Base-by-base conservation (phyloP, 1,140 invertebrate genomes). In the Agrilus planipennis region DNA sequence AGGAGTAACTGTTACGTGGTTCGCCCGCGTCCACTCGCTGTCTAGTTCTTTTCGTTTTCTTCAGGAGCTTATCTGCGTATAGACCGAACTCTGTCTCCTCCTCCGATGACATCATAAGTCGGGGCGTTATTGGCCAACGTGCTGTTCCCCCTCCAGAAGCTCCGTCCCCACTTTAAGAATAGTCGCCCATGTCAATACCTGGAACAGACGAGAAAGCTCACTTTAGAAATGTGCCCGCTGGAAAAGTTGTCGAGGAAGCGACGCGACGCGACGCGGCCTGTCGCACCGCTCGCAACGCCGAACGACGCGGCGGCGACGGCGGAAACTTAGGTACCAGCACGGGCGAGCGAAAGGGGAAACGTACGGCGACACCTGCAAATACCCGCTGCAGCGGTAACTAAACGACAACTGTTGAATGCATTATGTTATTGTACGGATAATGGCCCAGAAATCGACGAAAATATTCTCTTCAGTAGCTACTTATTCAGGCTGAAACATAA, bases 91-190 rank as follows among this genome's bases (percentile, higher is more conserved):
- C 61, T 71, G 79, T 80, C 75, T 87, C 84, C 83, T 87, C 84
- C 79, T 87, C 84, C 79, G 83, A 87, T 87, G 84, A 88, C 84
- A 88, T 88, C 83, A 87, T 86, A 83, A 77, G 81, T 77, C 70
- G 66, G 55, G 62, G 68, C 69, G 67, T 70, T 72, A 78, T 78
- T 79, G 76, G 76, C 69, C 71, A 64, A 52, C 51, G 58, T 53
- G 53, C 46, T 44, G 53, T 43, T 49, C 58, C 61, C 59, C 61
- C 59, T 58, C 58, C 58, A 62, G 57, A 55, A 48, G 47, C 29
- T 43, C 45, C 34, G 52, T 55, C 57, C 58, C 57, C 58, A 61
- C 55, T 58, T 59, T 62, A 61, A 62, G 59, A 62, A 61, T 61
- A 57, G 56, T 62, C 58, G 56, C 57, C 60, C 60, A 62, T 62